phyloP scores from a whole-genome alignment of 2,797 vertebrate species.

The Rhinophrynus dorsalis region DNA sequence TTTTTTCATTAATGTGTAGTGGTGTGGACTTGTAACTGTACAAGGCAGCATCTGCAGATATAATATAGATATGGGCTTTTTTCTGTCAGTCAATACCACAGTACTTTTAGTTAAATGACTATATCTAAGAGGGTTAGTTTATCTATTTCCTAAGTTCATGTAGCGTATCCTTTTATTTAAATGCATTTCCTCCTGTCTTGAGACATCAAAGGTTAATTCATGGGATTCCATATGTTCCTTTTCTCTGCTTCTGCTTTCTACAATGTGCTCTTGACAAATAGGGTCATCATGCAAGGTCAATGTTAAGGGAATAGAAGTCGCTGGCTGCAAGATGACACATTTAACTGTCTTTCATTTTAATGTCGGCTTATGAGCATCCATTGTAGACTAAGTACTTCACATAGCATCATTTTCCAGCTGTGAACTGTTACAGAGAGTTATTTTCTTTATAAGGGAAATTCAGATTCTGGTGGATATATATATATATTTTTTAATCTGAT shows the following conservation, averaged over 20 bases:
- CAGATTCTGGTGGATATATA: conserved; percentile 7
- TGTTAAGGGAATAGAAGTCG: conserved; percentile 18
- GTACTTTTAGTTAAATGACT: not conserved
- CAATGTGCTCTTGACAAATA: not conserved
- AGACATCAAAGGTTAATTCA: conserved; percentile 41
- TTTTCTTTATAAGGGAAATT: conserved; percentile 8
- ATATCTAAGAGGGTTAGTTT: not conserved
- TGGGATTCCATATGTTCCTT: conserved; percentile 17
- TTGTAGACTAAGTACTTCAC: not conserved
- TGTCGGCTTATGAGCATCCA: conserved; percentile 14
- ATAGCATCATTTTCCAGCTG: conserved; percentile 1
- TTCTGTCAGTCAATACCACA: not conserved
- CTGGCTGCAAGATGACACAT: conserved; percentile 28
- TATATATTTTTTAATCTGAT: conserved; percentile 6
- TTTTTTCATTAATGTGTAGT: no score
- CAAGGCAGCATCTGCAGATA: no score
- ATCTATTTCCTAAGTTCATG: no score
- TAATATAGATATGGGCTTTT: no score
- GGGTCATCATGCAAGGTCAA: not conserved
- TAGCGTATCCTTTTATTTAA: conserved; percentile 22
- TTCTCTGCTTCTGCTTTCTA: conserved; percentile 6
- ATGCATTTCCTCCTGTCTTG: conserved; percentile 24
- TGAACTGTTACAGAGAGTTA: not conserved
- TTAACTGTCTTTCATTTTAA: conserved; percentile 27
- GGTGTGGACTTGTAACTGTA: no score